Base-by-base conservation (phyloP, 2,113 vertebrate genomes). In the Hemibagrus wyckioides region DNA sequence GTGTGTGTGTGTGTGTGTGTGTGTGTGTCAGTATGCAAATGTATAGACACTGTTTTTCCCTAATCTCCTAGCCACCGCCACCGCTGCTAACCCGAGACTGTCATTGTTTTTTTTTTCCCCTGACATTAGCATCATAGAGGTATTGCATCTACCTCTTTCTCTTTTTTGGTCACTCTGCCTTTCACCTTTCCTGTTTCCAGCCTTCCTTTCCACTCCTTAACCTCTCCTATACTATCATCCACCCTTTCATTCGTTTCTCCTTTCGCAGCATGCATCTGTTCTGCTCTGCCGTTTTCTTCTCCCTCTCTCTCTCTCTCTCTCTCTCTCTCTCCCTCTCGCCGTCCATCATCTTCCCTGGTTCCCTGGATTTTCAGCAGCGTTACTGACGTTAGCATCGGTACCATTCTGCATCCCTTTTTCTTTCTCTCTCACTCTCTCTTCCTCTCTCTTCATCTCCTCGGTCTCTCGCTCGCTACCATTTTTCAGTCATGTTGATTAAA, bases 401-500 rank as follows among this genome's bases (percentile, higher is more conserved):
- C 41, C 39, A 23, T 82, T 48, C 80, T 44, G 13, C 57, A 82
- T 82, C 25, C 36, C 80, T 63, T 39, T 23, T 90, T 92, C 80
- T 63, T 39, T 23, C 90, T 91, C 93, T 94, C 85, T 93, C 93
- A 92, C 89, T 90, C 94, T 89, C 90, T 89, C 90, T 91, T n/a
- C n/a, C 91, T 89, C 87, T 33, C 83, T 86, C 89, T 91, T 88
- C 91, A 89, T 88, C 86, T 87, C 86, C 86, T 84, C 90, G 89
- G 91, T 90, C 88, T 86, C 86, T 85, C 90, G 90, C 90, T 90
- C 90, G 86, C 84, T 84, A 21, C 81, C 88, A 85, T 86, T 77
- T 88, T 90, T 92, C 91, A 92, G 80, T 91, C 85, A 91, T 92
- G 94, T 92, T 93, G 93, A 93, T 94, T 95, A 95, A 95, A 95